phyloP scores from a whole-genome alignment of 30 jellyfish, hydroid and myxozoan species.

The Sanderia malayensis region DNA sequence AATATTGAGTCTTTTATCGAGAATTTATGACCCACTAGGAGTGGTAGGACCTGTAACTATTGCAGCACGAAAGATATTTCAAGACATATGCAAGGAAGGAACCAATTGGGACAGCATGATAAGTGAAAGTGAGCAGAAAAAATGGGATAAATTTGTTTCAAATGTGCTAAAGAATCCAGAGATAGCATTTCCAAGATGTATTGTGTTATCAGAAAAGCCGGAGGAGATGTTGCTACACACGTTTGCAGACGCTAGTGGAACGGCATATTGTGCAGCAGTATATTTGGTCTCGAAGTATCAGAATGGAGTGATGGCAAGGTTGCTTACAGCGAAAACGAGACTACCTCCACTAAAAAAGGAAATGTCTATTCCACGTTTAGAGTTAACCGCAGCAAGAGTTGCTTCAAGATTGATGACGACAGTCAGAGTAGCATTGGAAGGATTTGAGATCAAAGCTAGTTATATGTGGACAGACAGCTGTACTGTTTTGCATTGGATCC shows the following conservation, averaged over 20 bases:
- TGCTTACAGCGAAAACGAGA: slow-evolving; percentile 26
- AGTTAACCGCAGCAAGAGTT: slow-evolving; percentile 35
- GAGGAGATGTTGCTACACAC: slow-evolving; percentile 18
- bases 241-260: slow-evolving; percentile 29
- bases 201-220: slow-evolving; percentile 12
- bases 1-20: background rate
- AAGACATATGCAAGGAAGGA: slow-evolving; percentile 1
- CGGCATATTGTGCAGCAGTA: slow-evolving; percentile 31
- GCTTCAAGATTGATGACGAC: slow-evolving; percentile 12
- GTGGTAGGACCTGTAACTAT: slow-evolving; percentile 1
- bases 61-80: slow-evolving; percentile 1
- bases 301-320: background rate
- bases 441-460: slow-evolving; percentile 2
- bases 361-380: slow-evolving; percentile 14
- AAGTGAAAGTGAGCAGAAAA: slow-evolving; percentile 2
- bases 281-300: slow-evolving; percentile 14
- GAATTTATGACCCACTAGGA: slow-evolving; percentile 2
- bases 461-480: slow-evolving; percentile 34
- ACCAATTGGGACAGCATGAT: background rate
- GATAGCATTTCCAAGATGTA: slow-evolving; percentile 19
- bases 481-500: slow-evolving; percentile 27
- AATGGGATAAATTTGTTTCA: background rate
- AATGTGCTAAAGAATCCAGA: slow-evolving; percentile 11
- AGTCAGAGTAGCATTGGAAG: slow-evolving; percentile 26
- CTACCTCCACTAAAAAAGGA: slow-evolving; percentile 31